Evolutionary conservation across 2,113 vertebrate genomes (phyloP), one percentile per base, ranked within the genome.

Genomic region (Eidolon helvum): DNA sequence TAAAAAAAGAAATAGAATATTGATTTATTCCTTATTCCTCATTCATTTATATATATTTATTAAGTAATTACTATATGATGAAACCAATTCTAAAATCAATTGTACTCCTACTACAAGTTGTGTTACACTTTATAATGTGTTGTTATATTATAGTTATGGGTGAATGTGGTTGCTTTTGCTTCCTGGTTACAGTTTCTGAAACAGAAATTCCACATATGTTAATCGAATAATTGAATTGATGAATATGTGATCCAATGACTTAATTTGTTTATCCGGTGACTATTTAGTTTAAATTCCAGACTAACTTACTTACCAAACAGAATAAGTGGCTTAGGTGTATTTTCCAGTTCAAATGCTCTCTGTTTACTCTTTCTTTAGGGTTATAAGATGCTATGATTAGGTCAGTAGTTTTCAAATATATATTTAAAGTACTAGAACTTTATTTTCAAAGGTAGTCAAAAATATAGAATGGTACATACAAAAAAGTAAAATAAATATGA

Each of bases 1-100:
- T 7, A 50, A 50, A 15, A 50, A 16, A 16, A 50, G 14, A 16
- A 50, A 50, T 50, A 16, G 50, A 50, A 50, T 50, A 50, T 50
- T 18, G 59, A 90, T 71, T 90, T 48, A 92, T 43, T 63, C 69
- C 33, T n/a, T 50, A 82, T n/a, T 38, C 22, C 22, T 68, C 28
- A 61, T 85, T n/a, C 71, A 88, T 68, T 75, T 71, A 65, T 80
- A 79, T 72, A 89, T 96, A 97, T 89, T 85, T 94, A 57, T 86
- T 50, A 45, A 40, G 15, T 40, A 35, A 19, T 95, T 77, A 30
- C n/a, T 57, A 40, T 55, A 35, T 75, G 77, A 83, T 33, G 78
- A 40, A 26, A 84, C 33, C 78, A 38, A 35, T 35, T 93, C 30
- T 94, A 75, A 93, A 84, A 74, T 85, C 65, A 91, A 11, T 33